Evolutionary conservation across 2,797 vertebrate species (phyloP), one percentile per base, ranked within the genome.

Genomic region (Ptychadena robeensis): DNA sequence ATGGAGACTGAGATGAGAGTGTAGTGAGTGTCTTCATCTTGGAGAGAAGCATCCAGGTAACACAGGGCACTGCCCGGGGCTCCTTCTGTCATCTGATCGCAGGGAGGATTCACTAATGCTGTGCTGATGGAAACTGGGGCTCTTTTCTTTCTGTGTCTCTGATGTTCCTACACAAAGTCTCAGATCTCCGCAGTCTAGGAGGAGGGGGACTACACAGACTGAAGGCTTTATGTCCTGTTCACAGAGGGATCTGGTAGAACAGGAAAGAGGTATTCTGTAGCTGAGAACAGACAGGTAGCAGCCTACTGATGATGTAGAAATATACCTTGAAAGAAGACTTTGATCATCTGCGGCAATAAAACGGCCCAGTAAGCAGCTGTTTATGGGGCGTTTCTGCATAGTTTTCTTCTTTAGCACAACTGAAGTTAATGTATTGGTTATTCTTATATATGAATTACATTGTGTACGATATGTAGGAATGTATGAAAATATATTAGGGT

Each of bases 71-170:
- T 79, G 86, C 69, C 68, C 34, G 57, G 40, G 68, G 89, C 89
- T 90, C 86, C 88, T 91, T 86, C 82, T 94, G 94, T 93, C 93
- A 95, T 91, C 85, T 91, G 94, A 95, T 95, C 94, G 93, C 92
- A 94, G 95, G 94, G 94, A 95, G 95, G 94, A 95, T 91, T 87
- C 44, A 61, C 27, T 63, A 34, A 82, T 53, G 71, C 80, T 67
- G 8, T 74, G 90, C 88, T 83, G 61, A 66, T 76, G 44, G 57
- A 69, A 76, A 57, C 35, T 80, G 22, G 63, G 61, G 30, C 63
- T 69, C 34, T 27, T 28, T 74, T 67, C 64, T 25, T 79, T 80
- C 37, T 84, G 63, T 84, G 65, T 84, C 76, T 84, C 76, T 79
- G 77, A 83, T 79, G 69, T 73, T 61, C 69, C 63, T 76, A 69